Conservation (phyloP, 2,888 invertebrate genomes). For the Laspeyria flexula region DNA sequence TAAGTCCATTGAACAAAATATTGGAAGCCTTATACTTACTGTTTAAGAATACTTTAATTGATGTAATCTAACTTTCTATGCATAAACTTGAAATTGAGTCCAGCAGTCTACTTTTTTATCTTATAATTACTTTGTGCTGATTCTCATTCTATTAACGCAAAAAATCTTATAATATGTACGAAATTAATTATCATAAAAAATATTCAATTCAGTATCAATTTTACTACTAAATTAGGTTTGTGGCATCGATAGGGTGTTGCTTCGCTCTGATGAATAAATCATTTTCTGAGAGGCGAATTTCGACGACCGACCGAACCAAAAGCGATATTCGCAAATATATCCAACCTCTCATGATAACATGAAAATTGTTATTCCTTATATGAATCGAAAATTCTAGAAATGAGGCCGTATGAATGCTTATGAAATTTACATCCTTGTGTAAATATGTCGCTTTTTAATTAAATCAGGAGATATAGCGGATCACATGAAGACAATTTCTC, state of each 20-base stretch:
- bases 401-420: constrained; percentile 9
- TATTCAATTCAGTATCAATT: constrained; percentile 44
- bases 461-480: no score
- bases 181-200: constrained; percentile 43
- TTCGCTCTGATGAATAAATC: constrained; percentile 53
- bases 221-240: constrained; percentile 47
- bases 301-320: constrained; percentile 37
- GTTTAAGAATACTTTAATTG: no score
- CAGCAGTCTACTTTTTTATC: not conserved
- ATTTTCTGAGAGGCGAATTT: constrained; percentile 43
- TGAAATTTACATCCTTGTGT: constrained; percentile 6
- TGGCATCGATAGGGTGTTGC: constrained; percentile 40
- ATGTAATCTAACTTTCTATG: no score
- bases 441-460: no score
- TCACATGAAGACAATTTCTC: no score
- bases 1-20: no score
- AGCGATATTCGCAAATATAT: constrained; percentile 35
- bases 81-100: no score
- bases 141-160: constrained; percentile 16
- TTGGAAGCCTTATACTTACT: no score
- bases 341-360: constrained; percentile 35
- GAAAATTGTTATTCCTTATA: constrained; percentile 44
- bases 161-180: constrained; percentile 14
- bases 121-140: not conserved
- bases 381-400: constrained; percentile 32